These are phyloP conservation scores for Cryptocephalus moraei DNA, from an alignment of 2,888 invertebrate genomes.

Conservation along the genomic window DNA sequence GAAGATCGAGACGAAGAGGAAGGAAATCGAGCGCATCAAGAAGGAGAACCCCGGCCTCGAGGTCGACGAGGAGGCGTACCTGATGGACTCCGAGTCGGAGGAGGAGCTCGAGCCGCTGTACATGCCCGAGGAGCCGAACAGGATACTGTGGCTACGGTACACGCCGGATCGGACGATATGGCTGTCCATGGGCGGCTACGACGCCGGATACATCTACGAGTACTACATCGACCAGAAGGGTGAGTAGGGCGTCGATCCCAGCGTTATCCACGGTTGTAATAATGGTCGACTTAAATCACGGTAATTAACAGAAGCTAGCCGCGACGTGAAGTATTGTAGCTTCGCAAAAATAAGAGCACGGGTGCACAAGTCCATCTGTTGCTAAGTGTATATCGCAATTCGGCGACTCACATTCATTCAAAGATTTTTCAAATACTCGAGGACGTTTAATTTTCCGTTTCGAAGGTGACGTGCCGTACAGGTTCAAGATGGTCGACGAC, in stretches of 20 bases:
- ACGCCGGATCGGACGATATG: slow-evolving; percentile 44
- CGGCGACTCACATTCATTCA: no score
- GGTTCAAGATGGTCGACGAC: slow-evolving; percentile 40
- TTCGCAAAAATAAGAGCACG: no score
- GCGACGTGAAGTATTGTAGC: no score
- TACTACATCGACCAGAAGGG: slow-evolving; percentile 39
- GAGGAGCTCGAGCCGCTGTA: slow-evolving; percentile 44
- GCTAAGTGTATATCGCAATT: no score
- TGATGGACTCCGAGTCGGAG: slow-evolving; percentile 49
- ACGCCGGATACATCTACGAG: slow-evolving; percentile 59
- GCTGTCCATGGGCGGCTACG: slow-evolving; percentile 54
- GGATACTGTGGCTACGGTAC: slow-evolving; percentile 48
- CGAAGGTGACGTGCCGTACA: slow-evolving; percentile 11
- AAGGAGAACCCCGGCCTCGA: slow-evolving; percentile 48
- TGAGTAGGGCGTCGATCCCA: slow-evolving; percentile 14
- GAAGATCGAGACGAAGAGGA: slow-evolving; percentile 42
- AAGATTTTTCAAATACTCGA: no score
- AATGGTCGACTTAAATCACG: no score
- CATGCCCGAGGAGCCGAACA: slow-evolving; percentile 47
- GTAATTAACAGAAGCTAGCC: no score
- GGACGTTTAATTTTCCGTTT: no score
- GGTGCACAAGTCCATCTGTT: no score
- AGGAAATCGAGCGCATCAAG: slow-evolving; percentile 48
- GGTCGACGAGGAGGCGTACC: slow-evolving; percentile 48
- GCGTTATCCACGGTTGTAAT: no score